Evolutionary conservation across 2,888 invertebrate genomes (phyloP).

Genomic region (Proisotoma minuta): DNA sequence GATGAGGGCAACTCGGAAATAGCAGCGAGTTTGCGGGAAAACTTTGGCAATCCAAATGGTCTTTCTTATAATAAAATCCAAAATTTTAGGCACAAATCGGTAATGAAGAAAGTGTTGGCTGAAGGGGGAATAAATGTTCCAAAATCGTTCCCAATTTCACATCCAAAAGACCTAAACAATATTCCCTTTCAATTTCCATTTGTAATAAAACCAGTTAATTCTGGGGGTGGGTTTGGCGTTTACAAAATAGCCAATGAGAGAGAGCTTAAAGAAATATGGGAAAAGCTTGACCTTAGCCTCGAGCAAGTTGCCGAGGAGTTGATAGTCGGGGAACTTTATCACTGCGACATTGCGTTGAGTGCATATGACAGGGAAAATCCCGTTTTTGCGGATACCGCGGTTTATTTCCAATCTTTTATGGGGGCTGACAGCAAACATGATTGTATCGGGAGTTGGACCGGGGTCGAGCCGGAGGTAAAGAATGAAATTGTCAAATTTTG

Average conservation of each 20-base stretch:
- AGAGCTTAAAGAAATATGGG: neutral
- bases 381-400: neutral
- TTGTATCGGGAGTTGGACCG: neutral
- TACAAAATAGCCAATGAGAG: neutral
- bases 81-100: neutral
- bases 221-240: conserved; percentile 6
- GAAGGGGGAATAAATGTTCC: neutral
- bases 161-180: neutral
- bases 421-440: neutral
- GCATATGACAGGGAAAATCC: neutral
- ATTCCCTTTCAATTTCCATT: neutral
- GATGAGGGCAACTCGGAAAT: neutral
- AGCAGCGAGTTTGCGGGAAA: neutral
- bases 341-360: neutral
- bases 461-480: neutral
- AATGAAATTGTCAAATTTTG: neutral
- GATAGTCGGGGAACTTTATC: neutral
- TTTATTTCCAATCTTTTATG: conserved; percentile 6
- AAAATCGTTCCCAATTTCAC: neutral
- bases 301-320: conserved; percentile 2
- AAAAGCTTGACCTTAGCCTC: neutral
- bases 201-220: neutral
- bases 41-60: neutral
- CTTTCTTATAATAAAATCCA: neutral
- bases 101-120: neutral